Conservation (phyloP, 35 echinoderm and acorn worm genomes). For the Ophioderma brevispina region DNA sequence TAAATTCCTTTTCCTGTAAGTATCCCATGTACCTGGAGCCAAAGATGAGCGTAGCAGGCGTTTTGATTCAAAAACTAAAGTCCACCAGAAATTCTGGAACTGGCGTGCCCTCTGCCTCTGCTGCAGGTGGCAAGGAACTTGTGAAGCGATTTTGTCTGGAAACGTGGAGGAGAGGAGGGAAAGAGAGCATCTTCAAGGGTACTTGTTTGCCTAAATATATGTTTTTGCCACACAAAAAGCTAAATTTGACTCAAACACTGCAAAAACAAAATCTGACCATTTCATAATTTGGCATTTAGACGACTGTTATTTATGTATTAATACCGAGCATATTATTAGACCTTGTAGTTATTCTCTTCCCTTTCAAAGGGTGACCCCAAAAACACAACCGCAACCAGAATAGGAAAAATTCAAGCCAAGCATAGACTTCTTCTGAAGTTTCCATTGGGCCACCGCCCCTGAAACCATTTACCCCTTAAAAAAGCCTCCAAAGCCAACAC, state of each 20-base stretch:
- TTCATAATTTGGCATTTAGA: conserved; percentile 1
- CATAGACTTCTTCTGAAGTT: not conserved
- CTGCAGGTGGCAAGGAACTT: not conserved
- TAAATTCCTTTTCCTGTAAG: too few species aligned
- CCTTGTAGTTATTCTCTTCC: not conserved
- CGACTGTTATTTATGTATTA: not conserved
- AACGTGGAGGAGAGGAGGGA: too few species aligned
- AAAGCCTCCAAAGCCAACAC: conserved; percentile 34
- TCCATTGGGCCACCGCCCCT: conserved; percentile 11
- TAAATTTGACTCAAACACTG: not conserved
- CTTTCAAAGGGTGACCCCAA: not conserved
- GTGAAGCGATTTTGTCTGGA: conserved; percentile 2
- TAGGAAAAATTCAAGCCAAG: conserved; percentile 22
- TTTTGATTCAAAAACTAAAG: too few species aligned
- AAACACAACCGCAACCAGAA: not conserved
- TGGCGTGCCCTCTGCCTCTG: not conserved
- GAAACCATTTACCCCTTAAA: too few species aligned
- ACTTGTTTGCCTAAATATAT: not conserved
- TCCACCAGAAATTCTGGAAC: not conserved
- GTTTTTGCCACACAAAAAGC: not conserved
- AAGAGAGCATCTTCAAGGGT: not conserved
- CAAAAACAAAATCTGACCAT: not conserved
- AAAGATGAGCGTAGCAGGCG: too few species aligned
- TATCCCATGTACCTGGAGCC: too few species aligned
- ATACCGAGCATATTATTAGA: conserved; percentile 22